Percentiles rank a stretch among this genome's conserved stretches.
phyloP scores from a whole-genome alignment of 2,797 vertebrate species.

The Crenichthys baileyi region DNA sequence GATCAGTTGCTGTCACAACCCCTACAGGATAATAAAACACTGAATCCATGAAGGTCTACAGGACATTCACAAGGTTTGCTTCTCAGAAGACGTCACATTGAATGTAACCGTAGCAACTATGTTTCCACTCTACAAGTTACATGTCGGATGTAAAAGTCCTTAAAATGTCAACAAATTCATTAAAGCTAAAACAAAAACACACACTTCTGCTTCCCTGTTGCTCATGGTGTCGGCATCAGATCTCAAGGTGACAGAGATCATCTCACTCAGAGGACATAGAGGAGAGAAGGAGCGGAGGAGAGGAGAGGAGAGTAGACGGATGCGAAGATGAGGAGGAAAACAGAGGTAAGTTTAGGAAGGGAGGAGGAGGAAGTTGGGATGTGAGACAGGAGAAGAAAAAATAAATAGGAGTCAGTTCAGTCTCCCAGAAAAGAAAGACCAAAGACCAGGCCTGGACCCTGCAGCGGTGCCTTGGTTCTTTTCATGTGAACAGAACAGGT shows the following conservation, averaged over 20 bases:
- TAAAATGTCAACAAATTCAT: too few relatives aligned
- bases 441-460: not conserved
- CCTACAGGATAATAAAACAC: constrained; percentile 15
- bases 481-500: too few relatives aligned
- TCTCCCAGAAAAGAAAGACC: not conserved
- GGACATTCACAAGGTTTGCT: too few relatives aligned
- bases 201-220: too few relatives aligned
- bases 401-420: not conserved
- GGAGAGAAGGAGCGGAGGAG: too few relatives aligned
- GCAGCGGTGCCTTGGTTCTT: not conserved
- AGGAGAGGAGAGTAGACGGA: not conserved
- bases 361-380: not conserved
- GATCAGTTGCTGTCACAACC: constrained; percentile 14
- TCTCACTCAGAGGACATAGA: too few relatives aligned
- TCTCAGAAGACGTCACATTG: too few relatives aligned
- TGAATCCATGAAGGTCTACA: not conserved
- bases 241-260: too few relatives aligned
- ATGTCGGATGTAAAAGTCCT: too few relatives aligned
- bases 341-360: not conserved
- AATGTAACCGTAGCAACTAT: not conserved
- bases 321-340: too few relatives aligned
- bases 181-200: too few relatives aligned
- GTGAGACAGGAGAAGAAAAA: not conserved
- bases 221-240: too few relatives aligned
- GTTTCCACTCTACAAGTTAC: not conserved